phyloP scores from a whole-genome alignment of 2,113 vertebrate genomes.

The Desmodus rotundus region DNA sequence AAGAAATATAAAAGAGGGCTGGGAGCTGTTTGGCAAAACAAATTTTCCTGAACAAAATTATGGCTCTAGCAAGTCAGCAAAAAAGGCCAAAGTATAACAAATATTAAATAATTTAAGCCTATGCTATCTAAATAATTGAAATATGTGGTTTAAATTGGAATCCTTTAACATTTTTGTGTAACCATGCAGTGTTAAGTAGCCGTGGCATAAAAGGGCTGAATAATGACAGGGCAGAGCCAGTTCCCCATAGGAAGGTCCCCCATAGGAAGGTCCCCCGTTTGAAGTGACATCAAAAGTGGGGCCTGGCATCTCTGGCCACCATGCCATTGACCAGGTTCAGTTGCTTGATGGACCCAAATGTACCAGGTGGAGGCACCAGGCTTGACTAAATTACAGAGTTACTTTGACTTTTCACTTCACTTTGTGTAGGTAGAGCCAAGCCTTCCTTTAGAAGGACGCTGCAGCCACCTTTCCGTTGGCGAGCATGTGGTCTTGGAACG shows the following conservation, averaged over 20 bases:
- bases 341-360: background rate
- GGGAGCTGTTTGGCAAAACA: background rate
- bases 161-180: background rate
- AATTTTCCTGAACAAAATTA: background rate
- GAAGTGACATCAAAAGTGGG: background rate
- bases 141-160: background rate
- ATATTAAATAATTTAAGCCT: background rate
- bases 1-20: background rate
- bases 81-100: background rate
- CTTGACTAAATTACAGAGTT: background rate
- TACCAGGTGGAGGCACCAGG: background rate
- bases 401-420: background rate
- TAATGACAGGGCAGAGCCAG: background rate
- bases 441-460: background rate
- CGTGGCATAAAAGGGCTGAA: background rate
- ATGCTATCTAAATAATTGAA: background rate
- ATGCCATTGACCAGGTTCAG: background rate
- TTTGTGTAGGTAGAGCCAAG: background rate
- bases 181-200: background rate
- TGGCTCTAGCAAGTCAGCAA: background rate
- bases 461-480: background rate
- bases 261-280: background rate
- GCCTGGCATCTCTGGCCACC: accelerated
- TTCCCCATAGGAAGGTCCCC: background rate
- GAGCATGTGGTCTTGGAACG: background rate